Evolutionary conservation across 2,888 invertebrate species (phyloP).

Genomic region (Merodon equestris): DNA sequence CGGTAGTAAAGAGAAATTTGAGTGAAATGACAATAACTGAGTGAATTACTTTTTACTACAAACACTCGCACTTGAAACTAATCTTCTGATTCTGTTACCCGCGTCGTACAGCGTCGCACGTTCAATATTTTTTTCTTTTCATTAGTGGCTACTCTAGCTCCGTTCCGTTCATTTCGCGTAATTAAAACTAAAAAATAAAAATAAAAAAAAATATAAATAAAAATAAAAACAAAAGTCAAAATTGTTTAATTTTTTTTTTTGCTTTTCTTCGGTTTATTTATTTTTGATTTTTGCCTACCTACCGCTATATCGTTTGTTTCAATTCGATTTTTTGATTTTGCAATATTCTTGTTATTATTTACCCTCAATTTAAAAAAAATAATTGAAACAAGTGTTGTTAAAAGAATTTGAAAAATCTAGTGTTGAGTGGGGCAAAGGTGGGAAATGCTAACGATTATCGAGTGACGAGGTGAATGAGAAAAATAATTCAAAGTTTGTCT

Average conservation of each 20-base stretch:
- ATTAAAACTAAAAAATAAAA: slow-evolving; percentile 3
- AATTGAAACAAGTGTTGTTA: too few relatives aligned
- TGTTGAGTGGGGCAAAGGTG: background rate
- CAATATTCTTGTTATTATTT: slow-evolving; percentile 5
- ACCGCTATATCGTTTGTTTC: slow-evolving; percentile 12
- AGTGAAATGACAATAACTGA: slow-evolving; percentile 35
- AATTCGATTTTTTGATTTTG: background rate
- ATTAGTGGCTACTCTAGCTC: slow-evolving; percentile 56
- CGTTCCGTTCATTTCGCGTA: slow-evolving; percentile 55
- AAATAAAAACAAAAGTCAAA: too few relatives aligned
- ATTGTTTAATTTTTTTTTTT: slow-evolving; percentile 8
- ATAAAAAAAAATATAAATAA: slow-evolving; percentile 28
- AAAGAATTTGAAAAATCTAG: too few relatives aligned
- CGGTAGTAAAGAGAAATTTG: slow-evolving; percentile 44
- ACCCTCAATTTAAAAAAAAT: too few relatives aligned
- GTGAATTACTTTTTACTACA: slow-evolving; percentile 14
- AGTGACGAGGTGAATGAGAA: slow-evolving; percentile 53
- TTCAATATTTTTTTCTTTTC: slow-evolving; percentile 55
- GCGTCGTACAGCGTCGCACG: slow-evolving; percentile 61
- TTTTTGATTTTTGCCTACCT: slow-evolving; percentile 9
- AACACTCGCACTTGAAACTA: slow-evolving; percentile 60
- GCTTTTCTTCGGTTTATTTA: slow-evolving; percentile 1
- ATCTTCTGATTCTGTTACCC: slow-evolving; percentile 66
- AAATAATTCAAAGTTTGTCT: slow-evolving; percentile 6
- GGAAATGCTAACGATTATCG: slow-evolving; percentile 46